Base-by-base conservation (phyloP, 2,888 invertebrate species). In the Ceraclea dissimilis region DNA sequence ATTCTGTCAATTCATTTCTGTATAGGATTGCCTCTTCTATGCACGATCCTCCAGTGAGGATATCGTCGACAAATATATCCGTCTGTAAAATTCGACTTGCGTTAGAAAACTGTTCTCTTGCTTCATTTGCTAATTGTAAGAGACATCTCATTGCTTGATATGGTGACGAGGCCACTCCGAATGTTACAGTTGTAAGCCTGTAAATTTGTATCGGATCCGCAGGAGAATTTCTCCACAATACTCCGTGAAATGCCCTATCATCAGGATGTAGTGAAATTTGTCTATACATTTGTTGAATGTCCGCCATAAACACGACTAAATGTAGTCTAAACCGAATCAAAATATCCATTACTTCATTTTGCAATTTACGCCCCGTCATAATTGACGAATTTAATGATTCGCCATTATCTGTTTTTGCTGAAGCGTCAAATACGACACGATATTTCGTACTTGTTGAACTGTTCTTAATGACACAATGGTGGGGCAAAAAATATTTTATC, bases 211-310 rank as follows among this genome's bases (percentile, higher is more conserved):
- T 4, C 4, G 18, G 18, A 10, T 46, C 18, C 11, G 4, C 13
- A 2, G 46, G 46, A 17, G 46, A 46, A 46, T 46, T 19, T 46
- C 46, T 46, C 46, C 46, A 46, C 13, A 46, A 20, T 4, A 46
- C 18, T 10, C 46, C 46, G 6, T 46, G 46, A 46, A 19, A 46
- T 20, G 11, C 20, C 2, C 46, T 2, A 46, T 46, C 46, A 2
- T 46, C 46, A 46, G 46, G 46, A 46, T 46, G 46, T 18, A 46
- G 18, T 13, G 20, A 19, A 20, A 46, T 20, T 46, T 46, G 46
- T 18, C 46, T 19, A 46, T 19, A 46, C 46, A 46, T 46, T 46
- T 46, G 18, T 20, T 19, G 8, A 8, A 46, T 18, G 13, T 46
- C 46, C 6, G 46, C 46, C 6, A 20, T 18, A 46, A 46, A 46